Evolutionary conservation across 2,113 vertebrate species (phyloP).

Genomic region (Parus major): DNA sequence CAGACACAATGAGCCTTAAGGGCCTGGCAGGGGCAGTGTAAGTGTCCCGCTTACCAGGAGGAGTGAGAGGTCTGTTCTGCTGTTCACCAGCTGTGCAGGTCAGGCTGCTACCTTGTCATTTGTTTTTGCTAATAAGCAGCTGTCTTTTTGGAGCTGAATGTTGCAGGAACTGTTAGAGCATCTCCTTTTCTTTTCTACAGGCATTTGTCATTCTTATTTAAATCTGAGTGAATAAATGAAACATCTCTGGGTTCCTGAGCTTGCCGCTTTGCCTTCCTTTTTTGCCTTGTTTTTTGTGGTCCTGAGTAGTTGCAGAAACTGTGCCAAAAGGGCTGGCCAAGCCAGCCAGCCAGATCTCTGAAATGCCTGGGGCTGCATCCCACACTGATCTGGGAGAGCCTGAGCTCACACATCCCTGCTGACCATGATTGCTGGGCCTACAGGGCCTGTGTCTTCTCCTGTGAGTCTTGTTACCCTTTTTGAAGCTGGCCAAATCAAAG

Average conservation of each 20-base stretch:
- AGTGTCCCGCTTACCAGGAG: not conserved
- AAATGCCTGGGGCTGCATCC: not conserved
- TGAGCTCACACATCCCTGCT: not conserved
- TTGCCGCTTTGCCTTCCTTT: not conserved
- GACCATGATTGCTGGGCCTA: fast-evolving
- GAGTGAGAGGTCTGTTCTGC: not conserved
- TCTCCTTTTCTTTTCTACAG: not conserved
- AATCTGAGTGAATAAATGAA: not conserved
- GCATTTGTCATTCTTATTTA: not conserved
- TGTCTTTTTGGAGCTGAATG: not conserved
- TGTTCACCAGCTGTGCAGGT: not conserved
- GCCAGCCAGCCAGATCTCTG: not conserved
- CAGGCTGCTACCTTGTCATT: not conserved
- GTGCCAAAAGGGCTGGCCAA: not conserved
- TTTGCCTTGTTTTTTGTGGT: not conserved
- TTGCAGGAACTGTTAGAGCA: not conserved
- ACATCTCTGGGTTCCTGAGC: not conserved
- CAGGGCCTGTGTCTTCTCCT: not conserved
- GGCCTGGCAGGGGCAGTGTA: not conserved
- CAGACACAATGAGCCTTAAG: not conserved
- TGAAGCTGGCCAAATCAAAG: not conserved
- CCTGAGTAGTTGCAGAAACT: not conserved
- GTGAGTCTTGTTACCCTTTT: not conserved
- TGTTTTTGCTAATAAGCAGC: not conserved
- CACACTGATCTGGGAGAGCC: not conserved